phyloP scores from a whole-genome alignment of 2,797 vertebrate genomes.

The Lepilemur septentrionalis region DNA sequence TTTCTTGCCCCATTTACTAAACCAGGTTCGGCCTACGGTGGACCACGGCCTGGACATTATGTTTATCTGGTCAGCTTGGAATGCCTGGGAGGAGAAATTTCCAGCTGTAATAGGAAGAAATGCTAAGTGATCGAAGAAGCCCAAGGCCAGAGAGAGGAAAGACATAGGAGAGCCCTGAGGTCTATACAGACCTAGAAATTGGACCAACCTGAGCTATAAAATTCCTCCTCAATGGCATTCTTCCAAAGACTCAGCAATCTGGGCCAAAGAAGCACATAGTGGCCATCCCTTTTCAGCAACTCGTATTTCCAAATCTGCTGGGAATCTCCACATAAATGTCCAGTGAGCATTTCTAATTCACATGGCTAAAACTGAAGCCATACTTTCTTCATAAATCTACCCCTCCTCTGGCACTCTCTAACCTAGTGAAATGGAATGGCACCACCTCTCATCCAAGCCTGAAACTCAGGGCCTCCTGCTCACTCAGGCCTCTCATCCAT shows the following conservation, averaged over 20 bases:
- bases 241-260: not conserved
- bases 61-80: slow-evolving; percentile 51
- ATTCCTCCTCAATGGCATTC: not conserved
- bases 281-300: not conserved
- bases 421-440: not conserved
- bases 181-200: not conserved
- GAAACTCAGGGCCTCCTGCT: not conserved
- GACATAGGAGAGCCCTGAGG: not conserved
- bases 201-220: not conserved
- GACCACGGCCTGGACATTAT: not conserved
- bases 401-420: not conserved
- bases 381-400: not conserved
- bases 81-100: slow-evolving; percentile 31
- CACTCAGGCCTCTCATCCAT: not conserved
- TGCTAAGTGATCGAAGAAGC: slow-evolving; percentile 3
- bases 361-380: not conserved
- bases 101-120: not conserved
- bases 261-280: not conserved
- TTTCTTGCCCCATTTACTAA: slow-evolving; percentile 46
- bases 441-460: not conserved
- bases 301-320: not conserved
- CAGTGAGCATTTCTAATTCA: not conserved
- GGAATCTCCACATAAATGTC: not conserved
- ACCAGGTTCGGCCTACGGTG: slow-evolving; percentile 36
- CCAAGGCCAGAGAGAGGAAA: not conserved